These are phyloP conservation scores for Morpho helenor DNA, from an alignment of 2,888 invertebrate genomes.

Conservation along the genomic window DNA sequence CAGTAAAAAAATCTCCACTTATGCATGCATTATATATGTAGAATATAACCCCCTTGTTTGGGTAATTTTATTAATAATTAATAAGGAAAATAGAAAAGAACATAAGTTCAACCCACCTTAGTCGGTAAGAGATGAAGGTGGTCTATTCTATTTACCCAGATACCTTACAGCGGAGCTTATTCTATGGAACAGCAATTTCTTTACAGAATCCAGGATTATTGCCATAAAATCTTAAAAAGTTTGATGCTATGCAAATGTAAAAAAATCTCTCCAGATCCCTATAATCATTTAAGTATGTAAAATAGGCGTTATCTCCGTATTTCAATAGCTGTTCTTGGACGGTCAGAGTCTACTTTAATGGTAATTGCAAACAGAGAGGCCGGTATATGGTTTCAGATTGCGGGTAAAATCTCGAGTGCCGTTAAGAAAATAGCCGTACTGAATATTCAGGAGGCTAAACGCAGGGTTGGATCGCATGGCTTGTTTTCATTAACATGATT, in stretches of 20 bases:
- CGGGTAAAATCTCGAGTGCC: slow-evolving; percentile 55
- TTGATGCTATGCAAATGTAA: neutral
- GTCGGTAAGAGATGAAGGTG: no score
- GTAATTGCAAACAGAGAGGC: slow-evolving; percentile 28
- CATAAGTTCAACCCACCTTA: no score
- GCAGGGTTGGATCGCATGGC: slow-evolving; percentile 48
- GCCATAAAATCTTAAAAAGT: neutral
- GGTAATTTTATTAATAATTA: no score
- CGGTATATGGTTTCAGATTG: slow-evolving; percentile 52
- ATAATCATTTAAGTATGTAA: neutral
- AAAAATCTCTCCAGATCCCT: neutral
- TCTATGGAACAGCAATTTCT: neutral
- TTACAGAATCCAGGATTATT: neutral
- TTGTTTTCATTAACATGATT: slow-evolving; percentile 77
- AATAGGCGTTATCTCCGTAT: slow-evolving; percentile 16
- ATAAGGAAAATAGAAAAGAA: no score
- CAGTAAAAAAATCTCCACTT: no score
- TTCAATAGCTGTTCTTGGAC: slow-evolving; percentile 14
- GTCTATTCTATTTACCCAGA: no score
- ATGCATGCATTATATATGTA: no score
- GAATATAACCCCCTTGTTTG: no score
- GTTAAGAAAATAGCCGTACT: slow-evolving; percentile 67
- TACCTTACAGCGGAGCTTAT: no score
- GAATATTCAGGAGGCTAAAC: slow-evolving; percentile 63
- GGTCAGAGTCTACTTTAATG: slow-evolving; percentile 29